Conservation (phyloP, 2,888 invertebrate species). For the Cryptocheilus praepositus region DNA sequence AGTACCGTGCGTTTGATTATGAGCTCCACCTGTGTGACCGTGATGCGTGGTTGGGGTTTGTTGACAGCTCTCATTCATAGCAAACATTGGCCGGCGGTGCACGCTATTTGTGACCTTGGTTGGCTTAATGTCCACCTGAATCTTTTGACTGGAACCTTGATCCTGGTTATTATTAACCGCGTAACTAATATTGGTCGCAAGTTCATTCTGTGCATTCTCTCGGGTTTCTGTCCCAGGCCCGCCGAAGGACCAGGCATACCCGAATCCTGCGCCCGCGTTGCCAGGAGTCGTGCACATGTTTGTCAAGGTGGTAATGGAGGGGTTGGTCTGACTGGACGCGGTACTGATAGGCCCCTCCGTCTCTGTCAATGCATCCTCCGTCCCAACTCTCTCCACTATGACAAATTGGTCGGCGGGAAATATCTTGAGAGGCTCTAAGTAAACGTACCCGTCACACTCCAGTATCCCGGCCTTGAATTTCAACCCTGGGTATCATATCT, state of each 20-base stretch:
- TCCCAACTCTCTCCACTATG: conserved; percentile 70
- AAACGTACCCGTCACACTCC: conserved; percentile 73
- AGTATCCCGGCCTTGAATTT: conserved; percentile 64
- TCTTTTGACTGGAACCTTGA: conserved; percentile 71
- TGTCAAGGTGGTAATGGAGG: conserved; percentile 66
- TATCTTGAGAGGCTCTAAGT: conserved; percentile 72
- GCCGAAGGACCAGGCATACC: conserved; percentile 73
- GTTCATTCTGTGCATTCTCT: conserved; percentile 68
- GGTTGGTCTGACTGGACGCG: conserved; percentile 62
- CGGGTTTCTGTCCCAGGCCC: conserved; percentile 70
- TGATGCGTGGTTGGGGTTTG: conserved; percentile 68
- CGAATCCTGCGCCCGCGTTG: conserved; percentile 72
- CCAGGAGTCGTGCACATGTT: conserved; percentile 74
- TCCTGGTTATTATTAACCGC: conserved; percentile 73
- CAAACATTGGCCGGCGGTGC: conserved; percentile 70
- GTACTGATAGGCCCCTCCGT: conserved; percentile 61
- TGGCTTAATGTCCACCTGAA: conserved; percentile 72
- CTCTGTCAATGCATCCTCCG: conserved; percentile 70
- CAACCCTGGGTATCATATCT: conserved; percentile 64
- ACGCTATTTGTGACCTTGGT: conserved; percentile 67
- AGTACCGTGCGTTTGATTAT: conserved; percentile 77
- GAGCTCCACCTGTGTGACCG: conserved; percentile 63
- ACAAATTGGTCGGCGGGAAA: conserved; percentile 73
- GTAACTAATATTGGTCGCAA: conserved; percentile 70
- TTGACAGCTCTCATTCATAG: conserved; percentile 72